phyloP scores from a whole-genome alignment of 2,888 invertebrate genomes.

The Calephelis perditalis region DNA sequence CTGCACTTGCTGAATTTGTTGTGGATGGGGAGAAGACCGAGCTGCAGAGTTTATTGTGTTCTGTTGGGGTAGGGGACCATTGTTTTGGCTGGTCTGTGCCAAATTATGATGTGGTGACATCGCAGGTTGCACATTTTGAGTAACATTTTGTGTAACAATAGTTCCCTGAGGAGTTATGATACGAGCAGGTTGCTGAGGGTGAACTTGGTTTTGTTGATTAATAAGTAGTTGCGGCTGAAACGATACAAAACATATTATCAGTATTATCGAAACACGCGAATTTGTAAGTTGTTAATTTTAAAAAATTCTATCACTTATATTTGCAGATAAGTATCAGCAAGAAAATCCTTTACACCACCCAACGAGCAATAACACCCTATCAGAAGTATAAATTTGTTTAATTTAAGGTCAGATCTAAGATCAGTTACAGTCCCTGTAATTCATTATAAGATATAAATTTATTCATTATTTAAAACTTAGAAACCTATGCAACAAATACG shows the following conservation, averaged over 20 bases:
- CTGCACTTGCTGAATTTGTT: slow-evolving; percentile 44
- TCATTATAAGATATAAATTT: too few relatives aligned
- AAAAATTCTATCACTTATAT: too few relatives aligned
- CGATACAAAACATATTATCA: slow-evolving; percentile 10
- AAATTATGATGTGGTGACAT: slow-evolving; percentile 45
- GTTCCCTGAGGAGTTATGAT: slow-evolving; percentile 67
- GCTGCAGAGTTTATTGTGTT: slow-evolving; percentile 46
- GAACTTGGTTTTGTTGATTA: slow-evolving; percentile 52
- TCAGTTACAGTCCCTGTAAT: too few relatives aligned
- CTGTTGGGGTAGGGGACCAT: slow-evolving; percentile 52
- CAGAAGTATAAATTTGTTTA: too few relatives aligned
- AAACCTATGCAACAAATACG: too few relatives aligned
- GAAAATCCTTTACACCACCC: too few relatives aligned
- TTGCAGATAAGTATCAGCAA: too few relatives aligned
- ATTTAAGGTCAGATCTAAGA: too few relatives aligned
- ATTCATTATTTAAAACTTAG: too few relatives aligned
- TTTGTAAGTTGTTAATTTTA: too few relatives aligned
- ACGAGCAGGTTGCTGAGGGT: slow-evolving; percentile 44
- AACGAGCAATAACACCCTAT: too few relatives aligned
- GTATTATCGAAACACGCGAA: too few relatives aligned
- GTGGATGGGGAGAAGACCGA: slow-evolving; percentile 38
- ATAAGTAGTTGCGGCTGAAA: slow-evolving; percentile 50
- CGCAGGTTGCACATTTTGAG: slow-evolving; percentile 48
- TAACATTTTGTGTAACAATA: slow-evolving; percentile 57
- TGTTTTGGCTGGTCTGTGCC: slow-evolving; percentile 47